Evolutionary conservation across 2,888 invertebrate species (phyloP), one percentile per base, ranked within the genome.

Genomic region (Pycnomerus fuliginosus): DNA sequence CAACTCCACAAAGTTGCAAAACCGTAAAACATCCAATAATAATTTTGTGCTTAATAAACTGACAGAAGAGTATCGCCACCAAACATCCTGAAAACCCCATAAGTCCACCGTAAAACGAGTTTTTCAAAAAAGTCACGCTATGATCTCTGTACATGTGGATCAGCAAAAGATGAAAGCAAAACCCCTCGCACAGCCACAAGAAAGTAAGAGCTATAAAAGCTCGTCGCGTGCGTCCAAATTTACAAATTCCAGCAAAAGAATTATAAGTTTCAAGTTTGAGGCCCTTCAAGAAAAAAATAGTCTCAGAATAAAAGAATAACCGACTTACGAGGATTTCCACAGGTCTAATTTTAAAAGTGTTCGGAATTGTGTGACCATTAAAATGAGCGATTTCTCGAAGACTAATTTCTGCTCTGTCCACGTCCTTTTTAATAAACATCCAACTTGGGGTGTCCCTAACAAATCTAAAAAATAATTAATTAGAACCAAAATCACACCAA

Each of bases 401-500:
- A 3, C 13, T 8, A 3, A 13, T 5, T 20, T 33, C 33, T 12
- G 3, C 33, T 23, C 16, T 22, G 5, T 3, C 8, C 13, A 33
- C 12, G 14, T 33, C 33, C 13, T n/a, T 1, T n/a, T 14, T 23
- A 2, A 33, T 3, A 2, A 33, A 7, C 11, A 20, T 17, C 8
- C 22, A 32, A 12, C 14, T 33, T 5, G 23, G 33, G 2, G 33
- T 23, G 17, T 33, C 37, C 22, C 13, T 7, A 20, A 13, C 28
- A 20, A 29, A 37, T 15, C 37, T 37, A 29, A 3, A 22, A 30
- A 22, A n/a, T n/a, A n/a, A n/a, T n/a, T n/a, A 16, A 16, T 7
- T n/a, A 5, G 16, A 8, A 31, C 16, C 12, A 7, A 2, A 20
- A 12, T 20, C 13, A 12, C 8, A 12, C 16, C 4, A 20, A 20